phyloP scores from a whole-genome alignment of 2,797 vertebrate genomes.

The Brachymystax lenok region DNA sequence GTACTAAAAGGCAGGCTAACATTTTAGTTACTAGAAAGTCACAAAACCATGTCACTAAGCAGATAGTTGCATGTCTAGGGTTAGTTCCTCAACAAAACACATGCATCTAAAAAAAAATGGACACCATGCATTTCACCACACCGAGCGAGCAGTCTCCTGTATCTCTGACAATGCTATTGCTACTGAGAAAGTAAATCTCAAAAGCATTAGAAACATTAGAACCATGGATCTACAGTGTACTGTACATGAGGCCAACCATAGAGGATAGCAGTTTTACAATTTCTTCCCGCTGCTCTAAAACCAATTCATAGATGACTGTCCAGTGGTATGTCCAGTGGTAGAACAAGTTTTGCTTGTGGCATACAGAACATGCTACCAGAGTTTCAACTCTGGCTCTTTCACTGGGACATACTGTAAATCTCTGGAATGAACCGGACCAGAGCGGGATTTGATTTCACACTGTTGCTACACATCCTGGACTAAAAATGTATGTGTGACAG shows the following conservation, averaged over 20 bases:
- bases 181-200: background rate
- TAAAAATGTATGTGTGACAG: slow-evolving; percentile 59
- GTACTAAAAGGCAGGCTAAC: slow-evolving; percentile 11
- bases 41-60: slow-evolving; percentile 2
- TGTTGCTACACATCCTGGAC: slow-evolving; percentile 66
- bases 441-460: slow-evolving; percentile 51
- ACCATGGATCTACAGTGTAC: background rate
- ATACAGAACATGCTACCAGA: slow-evolving; percentile 25
- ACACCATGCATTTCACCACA: slow-evolving; percentile 57
- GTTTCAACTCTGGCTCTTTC: slow-evolving; percentile 30
- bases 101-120: slow-evolving; percentile 61
- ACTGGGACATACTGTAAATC: slow-evolving; percentile 28
- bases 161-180: background rate
- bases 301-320: background rate
- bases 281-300: background rate
- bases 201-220: background rate
- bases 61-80: slow-evolving; percentile 17
- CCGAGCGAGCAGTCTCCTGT: background rate
- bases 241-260: background rate
- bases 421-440: slow-evolving; percentile 25
- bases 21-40: background rate
- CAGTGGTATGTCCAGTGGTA: background rate
- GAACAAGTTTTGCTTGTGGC: background rate
- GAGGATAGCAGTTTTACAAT: background rate
- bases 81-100: slow-evolving; percentile 61